Evolutionary conservation across 2,888 invertebrate species (phyloP).

Genomic region (Leistus spinibarbis): DNA sequence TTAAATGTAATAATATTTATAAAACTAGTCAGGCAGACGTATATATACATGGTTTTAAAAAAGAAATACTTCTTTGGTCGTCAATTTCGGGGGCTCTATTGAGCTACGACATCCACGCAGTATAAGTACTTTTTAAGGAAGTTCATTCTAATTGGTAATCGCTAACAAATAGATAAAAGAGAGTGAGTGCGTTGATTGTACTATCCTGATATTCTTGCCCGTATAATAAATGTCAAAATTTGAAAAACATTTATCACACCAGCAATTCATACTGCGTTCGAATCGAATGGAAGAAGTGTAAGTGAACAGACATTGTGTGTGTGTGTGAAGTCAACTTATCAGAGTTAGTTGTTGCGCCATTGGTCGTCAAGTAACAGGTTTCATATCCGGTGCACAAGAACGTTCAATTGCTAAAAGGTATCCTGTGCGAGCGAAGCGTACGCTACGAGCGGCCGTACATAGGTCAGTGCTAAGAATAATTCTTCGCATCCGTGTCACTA

Average conservation of each 20-base stretch:
- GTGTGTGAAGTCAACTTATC: not conserved
- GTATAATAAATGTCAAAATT: no score
- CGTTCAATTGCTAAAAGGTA: constrained; percentile 11
- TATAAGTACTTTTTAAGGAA: no score
- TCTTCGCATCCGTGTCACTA: constrained; percentile 20
- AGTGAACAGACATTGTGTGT: not conserved
- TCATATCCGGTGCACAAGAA: constrained; percentile 28
- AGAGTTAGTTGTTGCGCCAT: constrained; percentile 3
- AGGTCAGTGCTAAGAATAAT: constrained; percentile 25
- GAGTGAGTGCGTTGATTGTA: no score
- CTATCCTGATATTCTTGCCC: no score
- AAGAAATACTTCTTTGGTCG: no score
- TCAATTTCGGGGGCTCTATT: no score
- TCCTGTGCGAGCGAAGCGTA: constrained; percentile 2
- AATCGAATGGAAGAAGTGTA: not conserved
- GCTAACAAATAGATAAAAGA: no score
- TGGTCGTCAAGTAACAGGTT: constrained; percentile 27
- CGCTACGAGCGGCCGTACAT: not conserved
- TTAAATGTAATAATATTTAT: no score
- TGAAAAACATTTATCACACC: constrained; percentile 8
- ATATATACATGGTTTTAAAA: no score
- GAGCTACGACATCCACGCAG: no score
- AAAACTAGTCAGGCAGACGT: no score
- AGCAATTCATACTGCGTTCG: not conserved
- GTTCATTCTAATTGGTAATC: no score